phyloP scores from a whole-genome alignment of 2,113 vertebrate genomes.

The Monopterus albus region DNA sequence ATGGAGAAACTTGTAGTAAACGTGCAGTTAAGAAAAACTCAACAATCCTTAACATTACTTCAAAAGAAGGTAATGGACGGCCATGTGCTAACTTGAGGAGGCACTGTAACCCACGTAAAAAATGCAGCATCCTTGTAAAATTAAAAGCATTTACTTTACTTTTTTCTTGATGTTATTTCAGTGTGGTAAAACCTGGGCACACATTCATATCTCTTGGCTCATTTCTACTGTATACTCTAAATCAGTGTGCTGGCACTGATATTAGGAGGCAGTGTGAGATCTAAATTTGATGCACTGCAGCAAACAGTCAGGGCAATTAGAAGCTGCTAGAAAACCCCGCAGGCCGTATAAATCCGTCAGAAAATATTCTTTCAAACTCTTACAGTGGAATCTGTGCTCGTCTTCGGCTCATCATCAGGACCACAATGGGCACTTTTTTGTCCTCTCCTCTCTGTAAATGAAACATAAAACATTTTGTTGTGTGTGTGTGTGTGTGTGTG shows the following conservation, averaged over 20 bases:
- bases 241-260: neutral
- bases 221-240: neutral
- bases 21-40: too few species aligned
- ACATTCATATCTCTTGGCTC: neutral
- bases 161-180: neutral
- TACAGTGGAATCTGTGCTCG: slow-evolving; percentile 19
- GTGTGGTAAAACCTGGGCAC: neutral
- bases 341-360: too few species aligned
- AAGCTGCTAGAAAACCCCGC: too few species aligned
- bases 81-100: neutral
- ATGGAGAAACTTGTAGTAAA: too few species aligned
- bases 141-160: too few species aligned
- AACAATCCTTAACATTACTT: neutral
- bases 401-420: slow-evolving; percentile 20
- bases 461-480: slow-evolving; percentile 15
- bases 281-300: neutral
- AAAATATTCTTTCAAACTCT: slow-evolving; percentile 22
- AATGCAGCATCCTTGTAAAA: neutral
- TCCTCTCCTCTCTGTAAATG: slow-evolving; percentile 43
- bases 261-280: neutral
- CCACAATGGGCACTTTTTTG: neutral
- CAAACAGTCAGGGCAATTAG: neutral
- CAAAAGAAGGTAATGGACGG: neutral
- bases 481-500: neutral
- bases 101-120: neutral